Base-by-base conservation (phyloP, 2,888 invertebrate species). In the Drosophila infuscata region DNA sequence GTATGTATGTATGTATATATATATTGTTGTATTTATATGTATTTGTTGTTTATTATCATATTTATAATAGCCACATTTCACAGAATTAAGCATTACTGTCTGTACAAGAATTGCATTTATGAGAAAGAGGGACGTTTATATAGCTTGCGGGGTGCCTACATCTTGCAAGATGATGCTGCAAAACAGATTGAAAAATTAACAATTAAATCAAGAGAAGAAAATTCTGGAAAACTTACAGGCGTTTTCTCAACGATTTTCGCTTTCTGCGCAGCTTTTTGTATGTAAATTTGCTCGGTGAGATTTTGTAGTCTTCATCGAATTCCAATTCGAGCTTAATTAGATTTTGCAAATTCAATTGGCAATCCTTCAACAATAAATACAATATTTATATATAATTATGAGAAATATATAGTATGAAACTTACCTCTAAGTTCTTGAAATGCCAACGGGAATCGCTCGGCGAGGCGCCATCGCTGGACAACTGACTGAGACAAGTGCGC, bases 251-350 rank as follows among this genome's bases (percentile, higher is more conserved):
- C 52, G 92, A 89, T 83, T 92, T 91, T 77, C 92, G 89, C 92
- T 92, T 92, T 91, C 93, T 92, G 81, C 92, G 88, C 46, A 92
- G 72, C 81, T 93, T 92, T 78, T 93, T 92, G 77, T 93, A 93
- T 79, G 92, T 89, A 73, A 93, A 93, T 82, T 91, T 92, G 87
- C 91, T 92, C 87, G 93, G 92, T 83, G 93, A 91, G 84, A 92
- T 90, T 91, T 92, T 93, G 66, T 93, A 93, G 89, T 93, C 93
- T 88, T 93, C 93, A 83, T 93, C 93, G 86, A 93, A 93, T 84
- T 93, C 93, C 91, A 92, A 90, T 91, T 93, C 93, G 74, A 92
- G 90, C 91, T 93, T 91, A 72, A 93, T 91, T 74, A 93, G 85
- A 91, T 93, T 93, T 90, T 92, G 92, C 90, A 93, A 92, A 89